A percentile compares a stretch with the other conserved stretches of the same genome.
phyloP scores from a whole-genome alignment of 2,888 invertebrate genomes.

The Cheilosia grossa region DNA sequence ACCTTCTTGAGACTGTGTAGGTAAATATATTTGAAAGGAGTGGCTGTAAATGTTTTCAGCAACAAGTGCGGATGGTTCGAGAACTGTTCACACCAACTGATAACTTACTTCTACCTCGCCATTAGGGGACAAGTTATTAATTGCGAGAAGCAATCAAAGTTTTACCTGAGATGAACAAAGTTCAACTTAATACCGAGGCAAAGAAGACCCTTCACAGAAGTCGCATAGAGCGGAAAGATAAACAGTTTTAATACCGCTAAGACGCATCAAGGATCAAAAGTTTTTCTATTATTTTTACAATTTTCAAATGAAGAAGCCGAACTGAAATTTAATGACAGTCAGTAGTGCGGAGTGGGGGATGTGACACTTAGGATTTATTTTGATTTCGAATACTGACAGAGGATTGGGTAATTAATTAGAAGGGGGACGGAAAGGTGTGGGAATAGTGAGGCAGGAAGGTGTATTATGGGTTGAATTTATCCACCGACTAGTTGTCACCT shows the following conservation, averaged over 20 bases:
- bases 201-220: not conserved
- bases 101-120: slow-evolving; percentile 43
- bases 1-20: not conserved
- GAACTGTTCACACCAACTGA: not conserved
- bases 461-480: no score
- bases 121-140: slow-evolving; percentile 47
- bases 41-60: not conserved
- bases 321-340: slow-evolving; percentile 23
- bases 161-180: slow-evolving; percentile 38
- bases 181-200: not conserved
- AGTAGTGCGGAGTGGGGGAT: not conserved
- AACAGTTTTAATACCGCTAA: slow-evolving; percentile 35
- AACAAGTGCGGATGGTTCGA: not conserved
- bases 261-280: slow-evolving; percentile 23
- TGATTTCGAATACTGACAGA: slow-evolving; percentile 4
- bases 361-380: slow-evolving; percentile 8
- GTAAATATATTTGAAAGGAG: not conserved
- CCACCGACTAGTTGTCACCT: no score
- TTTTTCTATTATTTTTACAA: slow-evolving; percentile 53
- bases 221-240: slow-evolving; percentile 31
- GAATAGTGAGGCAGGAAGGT: slow-evolving; percentile 9
- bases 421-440: slow-evolving; percentile 4
- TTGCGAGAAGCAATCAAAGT: slow-evolving; percentile 64
- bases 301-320: slow-evolving; percentile 2
- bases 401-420: slow-evolving; percentile 34